Evolutionary conservation across 2,888 invertebrate species (phyloP), one percentile per base, ranked within the genome.

Genomic region (Polietes domitor): DNA sequence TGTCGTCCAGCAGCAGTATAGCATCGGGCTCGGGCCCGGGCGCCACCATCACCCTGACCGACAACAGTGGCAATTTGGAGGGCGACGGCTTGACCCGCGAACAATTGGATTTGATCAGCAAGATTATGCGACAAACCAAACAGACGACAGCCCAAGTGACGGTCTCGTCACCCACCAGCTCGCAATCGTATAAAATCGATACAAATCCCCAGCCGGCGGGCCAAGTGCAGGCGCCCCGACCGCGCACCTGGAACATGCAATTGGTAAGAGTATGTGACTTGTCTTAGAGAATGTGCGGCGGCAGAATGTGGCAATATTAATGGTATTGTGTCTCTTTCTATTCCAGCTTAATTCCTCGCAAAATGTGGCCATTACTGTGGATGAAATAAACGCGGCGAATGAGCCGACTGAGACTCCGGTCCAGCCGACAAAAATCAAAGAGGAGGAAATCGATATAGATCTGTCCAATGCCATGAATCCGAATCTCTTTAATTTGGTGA

Each of bases 61-160:
- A 92, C 71, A 87, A 93, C 92, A 89, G 87, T 50, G 87, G 90
- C 21, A 91, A 92, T 83, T 95, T 89, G 28, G 91, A 91, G 73
- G 95, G 95, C 90, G 95, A 95, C 88, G 95, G 95, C 82, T 92
- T 95, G 86, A 95, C 95, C 77, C 94, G 95, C 88, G 95, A 96
- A 89, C 96, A 96, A 91, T 93, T 96, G 88, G 95, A 96, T 91
- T 93, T 96, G 88, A 95, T 96, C 89, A 95, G 95, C 91, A 95
- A 95, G 92, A 95, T 95, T 88, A 95, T 96, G 95, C 95, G 95
- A 89, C 95, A 95, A 91, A 95, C 95, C 19, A 95, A 95, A 90
- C 95, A 95, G 88, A 94, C 94, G 74, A 92, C 92, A 83, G 92
- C 93, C 50, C 91, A 91, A 87, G 91, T 92, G 50, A 92, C 92